Evolutionary conservation across 2,113 vertebrate species (phyloP).

Genomic region (Erythrocebus patas): DNA sequence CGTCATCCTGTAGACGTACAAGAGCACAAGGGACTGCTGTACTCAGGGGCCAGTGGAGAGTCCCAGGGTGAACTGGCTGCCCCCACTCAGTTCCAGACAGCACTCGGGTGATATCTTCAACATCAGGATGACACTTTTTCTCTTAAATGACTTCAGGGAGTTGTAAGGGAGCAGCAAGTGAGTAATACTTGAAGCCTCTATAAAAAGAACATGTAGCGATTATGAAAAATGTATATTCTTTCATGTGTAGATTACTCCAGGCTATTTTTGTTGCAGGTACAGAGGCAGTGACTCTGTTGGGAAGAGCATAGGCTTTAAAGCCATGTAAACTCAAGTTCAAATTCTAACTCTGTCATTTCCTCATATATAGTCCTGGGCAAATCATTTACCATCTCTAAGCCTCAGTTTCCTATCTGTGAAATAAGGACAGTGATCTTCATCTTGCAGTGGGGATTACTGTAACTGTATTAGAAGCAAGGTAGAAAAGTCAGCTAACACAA

Average conservation of each 20-base stretch:
- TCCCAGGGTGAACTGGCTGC: not conserved
- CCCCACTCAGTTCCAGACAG: not conserved
- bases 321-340: not conserved
- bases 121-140: not conserved
- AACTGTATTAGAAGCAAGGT: not conserved
- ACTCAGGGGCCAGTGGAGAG: rapidly evolving
- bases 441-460: not conserved
- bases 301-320: not conserved
- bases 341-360: not conserved
- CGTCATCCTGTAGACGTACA: rapidly evolving
- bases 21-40: too few relatives aligned
- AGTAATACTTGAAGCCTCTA: not conserved
- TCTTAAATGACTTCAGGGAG: not conserved
- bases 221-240: conserved; percentile 9
- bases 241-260: not conserved
- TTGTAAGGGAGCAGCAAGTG: not conserved
- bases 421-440: not conserved
- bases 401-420: not conserved
- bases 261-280: not conserved
- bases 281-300: not conserved
- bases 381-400: not conserved
- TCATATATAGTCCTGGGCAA: not conserved
- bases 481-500: not conserved
- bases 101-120: not conserved
- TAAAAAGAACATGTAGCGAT: not conserved